Evolutionary conservation across 2,888 invertebrate species (phyloP).

Genomic region (Sinelater perroti): DNA sequence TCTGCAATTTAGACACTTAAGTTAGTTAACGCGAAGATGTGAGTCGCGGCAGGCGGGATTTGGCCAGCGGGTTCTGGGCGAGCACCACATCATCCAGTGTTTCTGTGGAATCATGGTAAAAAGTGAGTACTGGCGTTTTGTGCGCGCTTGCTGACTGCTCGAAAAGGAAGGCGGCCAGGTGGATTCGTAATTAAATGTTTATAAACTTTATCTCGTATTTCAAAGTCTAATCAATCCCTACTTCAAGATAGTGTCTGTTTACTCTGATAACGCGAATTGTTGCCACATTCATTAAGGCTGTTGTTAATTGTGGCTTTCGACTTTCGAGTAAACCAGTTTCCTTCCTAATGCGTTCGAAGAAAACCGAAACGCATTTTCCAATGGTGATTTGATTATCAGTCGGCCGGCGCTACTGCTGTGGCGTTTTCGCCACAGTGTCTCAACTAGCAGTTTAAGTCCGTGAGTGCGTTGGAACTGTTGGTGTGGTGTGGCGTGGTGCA

Average conservation of each 20-base stretch:
- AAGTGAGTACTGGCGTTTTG: slow-evolving; percentile 17
- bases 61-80: slow-evolving; percentile 1
- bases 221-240: slow-evolving; percentile 16
- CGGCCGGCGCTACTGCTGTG: background rate
- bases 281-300: slow-evolving; percentile 4
- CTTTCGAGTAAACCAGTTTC: slow-evolving; percentile 2
- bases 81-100: background rate
- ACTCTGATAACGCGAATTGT: slow-evolving; percentile 29
- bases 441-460: background rate
- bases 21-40: slow-evolving; percentile 33
- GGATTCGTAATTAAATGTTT: background rate
- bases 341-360: background rate
- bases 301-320: background rate
- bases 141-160: background rate
- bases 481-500: too few species aligned
- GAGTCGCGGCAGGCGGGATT: slow-evolving; percentile 22
- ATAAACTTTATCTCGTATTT: slow-evolving; percentile 5
- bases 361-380: slow-evolving; percentile 8
- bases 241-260: slow-evolving; percentile 32
- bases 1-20: slow-evolving; percentile 38
- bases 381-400: background rate
- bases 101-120: slow-evolving; percentile 17
- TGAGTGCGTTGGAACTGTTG: slow-evolving; percentile 1
- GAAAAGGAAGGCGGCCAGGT: background rate
- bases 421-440: background rate